Evolutionary conservation across 2,888 invertebrate species (phyloP), one percentile per base, ranked within the genome.

Genomic region (Oscheius sp.): DNA sequence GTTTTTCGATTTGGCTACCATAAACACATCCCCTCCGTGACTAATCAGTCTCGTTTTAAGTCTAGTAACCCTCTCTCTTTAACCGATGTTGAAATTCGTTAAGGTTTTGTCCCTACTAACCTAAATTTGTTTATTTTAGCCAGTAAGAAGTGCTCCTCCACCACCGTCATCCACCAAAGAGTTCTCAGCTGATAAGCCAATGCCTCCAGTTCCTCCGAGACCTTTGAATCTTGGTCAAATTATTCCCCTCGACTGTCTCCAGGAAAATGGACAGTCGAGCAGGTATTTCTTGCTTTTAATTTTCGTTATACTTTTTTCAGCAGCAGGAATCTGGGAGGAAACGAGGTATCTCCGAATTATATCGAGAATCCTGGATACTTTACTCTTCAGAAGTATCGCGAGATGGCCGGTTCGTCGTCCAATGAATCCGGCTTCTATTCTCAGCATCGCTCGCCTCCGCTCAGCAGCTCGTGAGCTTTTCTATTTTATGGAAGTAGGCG

Each of bases 361-460:
- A 67, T 75, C n/a, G 71, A 71, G 42, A 75, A 75, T 46, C 69
- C 75, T 0, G 34, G 71, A 15, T 75, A 75, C 20, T 27, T 75
- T 12, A 65, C 65, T 8, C 57, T 75, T 25, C 69, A 71, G 17
- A 55, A 46, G 8, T 75, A 64, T 31, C 58, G 75, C 4, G 39
- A 58, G 10, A 31, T 71, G 23, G 61, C 73, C 0, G 68, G 63
- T 53, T 37, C 70, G 57, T 20, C 70, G 42, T 17, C 67, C 2
- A 33, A 64, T 23, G 48, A 48, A 31, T 48, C 48, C 15, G 64
- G 64, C 12, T 64, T 64, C 48, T 33, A 23, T 33, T 64, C 64
- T 1, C 33, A 33, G 34, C 48, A 20, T 42, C n/a, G n/a, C n/a
- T n/a, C n/a, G n/a, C n/a, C n/a, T n/a, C 42, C 20, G 6, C 2